Base-by-base conservation (phyloP, 2,888 invertebrate species). In the Catocala nupta region DNA sequence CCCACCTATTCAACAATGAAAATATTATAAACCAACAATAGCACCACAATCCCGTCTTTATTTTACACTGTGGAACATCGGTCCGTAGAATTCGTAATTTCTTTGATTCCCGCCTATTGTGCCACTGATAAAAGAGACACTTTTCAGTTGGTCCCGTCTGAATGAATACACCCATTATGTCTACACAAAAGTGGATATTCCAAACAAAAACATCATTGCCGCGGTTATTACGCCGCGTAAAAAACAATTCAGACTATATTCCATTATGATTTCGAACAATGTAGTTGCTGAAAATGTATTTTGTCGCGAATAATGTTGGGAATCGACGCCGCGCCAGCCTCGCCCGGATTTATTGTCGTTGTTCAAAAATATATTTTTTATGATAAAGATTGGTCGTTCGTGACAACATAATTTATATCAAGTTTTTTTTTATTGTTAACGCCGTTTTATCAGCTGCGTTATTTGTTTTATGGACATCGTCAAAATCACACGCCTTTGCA, bases 131-230 rank as follows among this genome's bases (percentile, higher is more conserved):
- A 93, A 92, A 88, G 91, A 89, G 92, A 93, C 92, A 92, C 91
- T 93, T 93, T 91, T 89, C 84, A 84, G 87, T 85, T 86, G 86
- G 85, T 85, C 86, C 86, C 81, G 86, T 89, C 87, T 90, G 91
- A 90, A 91, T 92, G 91, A 92, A 91, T 92, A 92, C 91, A 90
- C 90, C 90, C 90, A 92, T 93, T 93, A 92, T 91, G 84, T 83
- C 77, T 82, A 86, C 88, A 93, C 91, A 92, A 92, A 92, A 91
- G 91, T 92, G 88, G 88, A 88, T 89, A 87, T 90, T 89, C 84
- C 88, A 90, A 90, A 90, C 90, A 91, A 91, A 90, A 91, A 90
- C 88, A 90, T 89, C 86, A 88, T 87, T 87, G 85, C 83, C 78
- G 78, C 80, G 80, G 84, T 86, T 87, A 90, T 88, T 88, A 85